Conservation (phyloP, 1,140 invertebrate species). For the Meteorus sp. region DNA sequence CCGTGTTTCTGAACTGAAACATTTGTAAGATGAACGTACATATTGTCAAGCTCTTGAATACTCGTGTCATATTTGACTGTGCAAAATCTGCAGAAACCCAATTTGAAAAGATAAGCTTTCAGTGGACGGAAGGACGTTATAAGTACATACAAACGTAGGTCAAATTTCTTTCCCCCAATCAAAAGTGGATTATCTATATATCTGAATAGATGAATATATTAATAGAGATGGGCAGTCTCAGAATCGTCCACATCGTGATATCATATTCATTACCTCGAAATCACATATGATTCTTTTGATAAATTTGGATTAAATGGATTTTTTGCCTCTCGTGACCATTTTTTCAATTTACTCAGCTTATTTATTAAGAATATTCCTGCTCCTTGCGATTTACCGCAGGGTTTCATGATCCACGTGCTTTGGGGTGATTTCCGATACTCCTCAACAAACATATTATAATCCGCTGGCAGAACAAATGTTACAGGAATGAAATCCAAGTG, state of each 20-base stretch:
- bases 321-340: slow-evolving; percentile 83
- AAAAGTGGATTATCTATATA: slow-evolving; percentile 85
- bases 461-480: slow-evolving; percentile 90
- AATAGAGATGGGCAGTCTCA: neutral
- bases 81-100: slow-evolving; percentile 85
- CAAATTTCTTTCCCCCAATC: slow-evolving; percentile 90
- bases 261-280: slow-evolving; percentile 70
- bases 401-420: slow-evolving; percentile 97
- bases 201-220: slow-evolving; percentile 40
- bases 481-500: slow-evolving; percentile 90
- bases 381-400: slow-evolving; percentile 88
- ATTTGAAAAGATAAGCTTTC: slow-evolving; percentile 73
- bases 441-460: slow-evolving; percentile 95
- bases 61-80: slow-evolving; percentile 77
- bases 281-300: slow-evolving; percentile 87
- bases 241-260: too few relatives aligned
- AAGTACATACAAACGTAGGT: slow-evolving; percentile 80
- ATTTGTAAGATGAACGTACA: slow-evolving; percentile 87
- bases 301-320: slow-evolving; percentile 81
- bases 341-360: slow-evolving; percentile 84
- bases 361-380: slow-evolving; percentile 88
- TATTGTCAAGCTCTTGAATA: slow-evolving; percentile 77
- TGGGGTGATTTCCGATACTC: slow-evolving; percentile 90
- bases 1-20: slow-evolving; percentile 88
- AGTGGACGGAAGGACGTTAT: slow-evolving; percentile 86